Base-by-base conservation (phyloP, 2,113 vertebrate genomes). In the Hemichromis elongatus region DNA sequence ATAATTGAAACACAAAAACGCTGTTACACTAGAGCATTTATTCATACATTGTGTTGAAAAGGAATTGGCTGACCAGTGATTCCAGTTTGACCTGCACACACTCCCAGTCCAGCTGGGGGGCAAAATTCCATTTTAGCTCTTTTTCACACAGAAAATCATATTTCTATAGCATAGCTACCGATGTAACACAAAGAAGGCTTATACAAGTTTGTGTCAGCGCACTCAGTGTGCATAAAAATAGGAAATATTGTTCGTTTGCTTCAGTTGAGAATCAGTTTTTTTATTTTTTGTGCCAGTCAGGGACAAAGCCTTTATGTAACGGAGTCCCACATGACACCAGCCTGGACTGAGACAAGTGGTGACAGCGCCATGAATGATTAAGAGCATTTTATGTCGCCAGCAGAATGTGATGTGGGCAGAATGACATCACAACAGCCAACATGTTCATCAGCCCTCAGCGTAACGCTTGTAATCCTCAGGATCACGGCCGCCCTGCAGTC, bases 331-430 rank as follows among this genome's bases (percentile, higher is more conserved):
- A 86, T 89, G 91, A 90, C 89, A 86, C 75, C 19, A 12, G 91
- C 91, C 86, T 82, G 24, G 68, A 90, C 70, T 63, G 89, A 89
- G 92, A 91, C 89, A 45, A 92, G 91, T 57, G 85, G 89, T 78
- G 91, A 88, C 89, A 52, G 92, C 87, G 80, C 87, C 85, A 88
- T 93, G 86, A 92, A 94, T 94, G 94, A 95, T 95, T 93, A 89
- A 94, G 86, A 79, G 87, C 82, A 70, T 90, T 90, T 84, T 59
- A 73, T 86, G 89, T 87, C 54, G 30, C 90, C 73, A 77, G 80
- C 54, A 84, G 89, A 54, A 68, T 84, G 79, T 35, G 77, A 83
- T 88, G 57, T 28, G n/a, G 7, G 19, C 63, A 47, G 73, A 24
- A 82, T 93, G 92, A 92, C 92, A 92, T 93, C 89, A 93, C 79